Percentiles rank a stretch among this genome's conserved stretches.
Evolutionary conservation across 2,888 invertebrate genomes (phyloP).

Genomic region (Brachyptera putata): DNA sequence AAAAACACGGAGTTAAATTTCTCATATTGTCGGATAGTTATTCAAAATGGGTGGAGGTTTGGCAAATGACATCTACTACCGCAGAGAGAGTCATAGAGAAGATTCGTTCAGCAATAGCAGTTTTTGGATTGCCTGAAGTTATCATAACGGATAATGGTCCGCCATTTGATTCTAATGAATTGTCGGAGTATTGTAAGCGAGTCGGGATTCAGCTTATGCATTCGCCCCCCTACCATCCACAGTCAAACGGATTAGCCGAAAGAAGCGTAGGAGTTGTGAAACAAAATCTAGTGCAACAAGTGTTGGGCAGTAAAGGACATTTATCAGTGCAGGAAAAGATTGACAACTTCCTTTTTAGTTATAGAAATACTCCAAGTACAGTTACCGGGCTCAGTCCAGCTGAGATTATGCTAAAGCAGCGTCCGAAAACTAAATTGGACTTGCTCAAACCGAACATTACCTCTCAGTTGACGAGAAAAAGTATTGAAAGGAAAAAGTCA

Average conservation of each 20-base stretch:
- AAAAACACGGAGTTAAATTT: slow-evolving; percentile 33
- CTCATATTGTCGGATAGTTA: slow-evolving; percentile 34
- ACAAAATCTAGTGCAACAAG: neutral
- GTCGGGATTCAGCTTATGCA: slow-evolving; percentile 31
- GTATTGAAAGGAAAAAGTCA: no score
- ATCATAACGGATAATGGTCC: slow-evolving; percentile 37
- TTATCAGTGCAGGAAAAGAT: slow-evolving; percentile 1
- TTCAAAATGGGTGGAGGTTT: slow-evolving; percentile 35
- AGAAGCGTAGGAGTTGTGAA: neutral
- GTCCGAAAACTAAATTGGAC: slow-evolving; percentile 22
- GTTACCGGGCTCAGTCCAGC: slow-evolving; percentile 28
- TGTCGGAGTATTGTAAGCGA: slow-evolving; percentile 32
- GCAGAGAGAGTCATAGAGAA: slow-evolving; percentile 29
- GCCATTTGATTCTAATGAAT: slow-evolving; percentile 36
- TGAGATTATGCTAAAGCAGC: slow-evolving; percentile 26
- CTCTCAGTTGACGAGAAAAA: no score
- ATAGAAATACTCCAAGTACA: neutral
- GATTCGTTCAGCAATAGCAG: slow-evolving; percentile 32
- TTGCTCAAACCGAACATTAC: neutral
- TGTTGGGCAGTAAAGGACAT: neutral
- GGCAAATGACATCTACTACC: slow-evolving; percentile 32
- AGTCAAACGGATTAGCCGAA: slow-evolving; percentile 31
- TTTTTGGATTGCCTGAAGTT: slow-evolving; percentile 36
- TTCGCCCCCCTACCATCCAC: slow-evolving; percentile 35
- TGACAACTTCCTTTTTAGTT: neutral